phyloP scores from a whole-genome alignment of 2,797 vertebrate genomes.

The Thripadectes ignobilis region DNA sequence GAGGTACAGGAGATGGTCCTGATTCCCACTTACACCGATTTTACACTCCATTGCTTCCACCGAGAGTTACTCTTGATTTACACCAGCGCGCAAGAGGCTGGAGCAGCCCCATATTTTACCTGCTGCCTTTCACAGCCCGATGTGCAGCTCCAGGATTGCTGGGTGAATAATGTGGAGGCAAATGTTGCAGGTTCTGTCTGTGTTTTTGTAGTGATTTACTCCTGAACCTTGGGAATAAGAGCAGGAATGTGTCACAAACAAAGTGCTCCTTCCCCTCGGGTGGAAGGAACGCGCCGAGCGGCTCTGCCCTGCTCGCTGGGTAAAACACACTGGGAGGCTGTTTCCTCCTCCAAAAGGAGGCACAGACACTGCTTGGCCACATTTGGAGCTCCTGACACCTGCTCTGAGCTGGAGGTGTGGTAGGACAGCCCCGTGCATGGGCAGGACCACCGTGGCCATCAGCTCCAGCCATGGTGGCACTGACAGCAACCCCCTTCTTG shows the following conservation, averaged over 20 bases:
- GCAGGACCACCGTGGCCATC: background rate
- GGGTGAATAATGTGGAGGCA: conserved; percentile 33
- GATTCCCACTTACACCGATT: conserved; percentile 47
- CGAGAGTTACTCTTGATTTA: conserved; percentile 55
- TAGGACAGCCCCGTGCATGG: accelerated
- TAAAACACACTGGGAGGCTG: background rate
- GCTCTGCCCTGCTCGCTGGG: background rate
- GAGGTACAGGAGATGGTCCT: background rate
- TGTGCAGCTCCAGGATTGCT: background rate
- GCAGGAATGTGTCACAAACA: conserved; percentile 42
- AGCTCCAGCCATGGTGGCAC: background rate
- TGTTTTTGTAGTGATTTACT: conserved; percentile 51
- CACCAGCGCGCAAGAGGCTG: background rate
- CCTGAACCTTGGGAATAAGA: conserved; percentile 53
- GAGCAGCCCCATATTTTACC: conserved; percentile 17
- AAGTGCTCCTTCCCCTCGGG: background rate
- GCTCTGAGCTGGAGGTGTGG: background rate
- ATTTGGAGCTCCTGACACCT: accelerated
- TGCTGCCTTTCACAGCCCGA: background rate
- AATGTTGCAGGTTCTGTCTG: conserved; percentile 16
- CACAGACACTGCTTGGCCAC: accelerated
- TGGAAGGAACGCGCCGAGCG: background rate
- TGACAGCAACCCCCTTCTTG: background rate
- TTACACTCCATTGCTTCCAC: conserved; percentile 9
- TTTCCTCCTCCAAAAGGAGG: background rate